phyloP scores from a whole-genome alignment of 2,113 vertebrate genomes.

The Prietella phreatophila region DNA sequence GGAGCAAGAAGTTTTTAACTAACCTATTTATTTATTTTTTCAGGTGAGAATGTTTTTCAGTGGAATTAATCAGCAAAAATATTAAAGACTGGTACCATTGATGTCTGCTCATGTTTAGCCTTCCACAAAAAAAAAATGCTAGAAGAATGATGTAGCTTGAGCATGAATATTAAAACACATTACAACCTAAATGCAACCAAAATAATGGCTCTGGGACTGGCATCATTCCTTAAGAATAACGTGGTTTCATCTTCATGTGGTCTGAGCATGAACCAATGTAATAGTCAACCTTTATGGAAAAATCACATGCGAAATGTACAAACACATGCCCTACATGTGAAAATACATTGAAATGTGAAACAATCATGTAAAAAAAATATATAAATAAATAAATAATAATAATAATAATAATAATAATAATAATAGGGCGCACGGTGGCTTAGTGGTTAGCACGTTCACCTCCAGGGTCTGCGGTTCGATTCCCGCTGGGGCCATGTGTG shows the following conservation, averaged over 20 bases:
- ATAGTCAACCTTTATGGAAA: background rate
- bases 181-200: constrained; percentile 19
- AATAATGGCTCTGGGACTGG: background rate
- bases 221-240: background rate
- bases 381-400: too few species aligned
- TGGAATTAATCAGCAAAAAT: constrained; percentile 56
- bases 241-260: constrained; percentile 9
- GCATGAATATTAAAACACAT: constrained; percentile 35
- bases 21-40: constrained; percentile 41
- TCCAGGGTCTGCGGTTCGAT: too few species aligned
- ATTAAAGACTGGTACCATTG: constrained; percentile 46
- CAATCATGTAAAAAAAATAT: background rate
- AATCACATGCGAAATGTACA: background rate
- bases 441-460: too few species aligned
- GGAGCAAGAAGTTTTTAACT: constrained; percentile 43
- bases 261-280: constrained; percentile 9
- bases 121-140: constrained; percentile 36
- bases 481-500: too few species aligned
- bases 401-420: background rate
- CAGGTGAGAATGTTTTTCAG: constrained; percentile 48
- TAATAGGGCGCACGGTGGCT: too few species aligned
- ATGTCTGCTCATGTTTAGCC: constrained; percentile 44
- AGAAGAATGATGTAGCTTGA: constrained; percentile 24
- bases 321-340: background rate
- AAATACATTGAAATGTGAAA: background rate